phyloP scores from a whole-genome alignment of 2,888 invertebrate genomes.

The Thymelicus acteon region DNA sequence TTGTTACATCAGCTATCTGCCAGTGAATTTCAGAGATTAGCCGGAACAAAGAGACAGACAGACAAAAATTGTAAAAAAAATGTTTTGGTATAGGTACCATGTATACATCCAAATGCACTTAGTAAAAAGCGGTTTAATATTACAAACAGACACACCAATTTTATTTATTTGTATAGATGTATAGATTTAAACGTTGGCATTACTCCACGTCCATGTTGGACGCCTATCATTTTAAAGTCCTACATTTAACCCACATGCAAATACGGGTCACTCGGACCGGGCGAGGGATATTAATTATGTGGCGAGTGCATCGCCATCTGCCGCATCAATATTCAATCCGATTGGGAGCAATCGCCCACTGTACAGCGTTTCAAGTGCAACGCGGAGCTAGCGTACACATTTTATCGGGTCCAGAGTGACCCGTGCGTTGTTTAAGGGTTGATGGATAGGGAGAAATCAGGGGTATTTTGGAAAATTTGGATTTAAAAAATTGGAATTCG shows the following conservation, averaged over 20 bases:
- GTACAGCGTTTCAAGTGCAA: slow-evolving; percentile 12
- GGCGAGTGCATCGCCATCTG: slow-evolving; percentile 76
- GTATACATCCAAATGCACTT: no score
- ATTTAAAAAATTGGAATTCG: not conserved
- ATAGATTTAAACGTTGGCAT: no score
- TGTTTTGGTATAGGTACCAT: no score
- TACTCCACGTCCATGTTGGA: not conserved
- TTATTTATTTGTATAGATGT: no score
- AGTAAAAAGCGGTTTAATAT: no score
- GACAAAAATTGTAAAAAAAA: no score
- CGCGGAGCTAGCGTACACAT: slow-evolving; percentile 21
- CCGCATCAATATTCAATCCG: slow-evolving; percentile 80
- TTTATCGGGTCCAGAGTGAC: slow-evolving; percentile 14
- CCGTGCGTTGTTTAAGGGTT: slow-evolving; percentile 6
- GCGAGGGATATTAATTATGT: slow-evolving; percentile 78
- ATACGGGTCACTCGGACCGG: slow-evolving; percentile 59
- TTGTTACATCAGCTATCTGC: no score
- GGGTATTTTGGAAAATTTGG: not conserved
- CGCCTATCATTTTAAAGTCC: slow-evolving; percentile 1
- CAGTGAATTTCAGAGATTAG: no score
- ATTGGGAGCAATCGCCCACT: slow-evolving; percentile 61
- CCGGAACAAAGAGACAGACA: no score
- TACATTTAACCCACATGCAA: slow-evolving; percentile 50
- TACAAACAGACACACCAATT: no score
- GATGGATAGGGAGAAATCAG: not conserved